Percentiles rank a stretch among this genome's conserved stretches.
Conservation (phyloP, 2,888 invertebrate species). For the Platynereis dumerilii region DNA sequence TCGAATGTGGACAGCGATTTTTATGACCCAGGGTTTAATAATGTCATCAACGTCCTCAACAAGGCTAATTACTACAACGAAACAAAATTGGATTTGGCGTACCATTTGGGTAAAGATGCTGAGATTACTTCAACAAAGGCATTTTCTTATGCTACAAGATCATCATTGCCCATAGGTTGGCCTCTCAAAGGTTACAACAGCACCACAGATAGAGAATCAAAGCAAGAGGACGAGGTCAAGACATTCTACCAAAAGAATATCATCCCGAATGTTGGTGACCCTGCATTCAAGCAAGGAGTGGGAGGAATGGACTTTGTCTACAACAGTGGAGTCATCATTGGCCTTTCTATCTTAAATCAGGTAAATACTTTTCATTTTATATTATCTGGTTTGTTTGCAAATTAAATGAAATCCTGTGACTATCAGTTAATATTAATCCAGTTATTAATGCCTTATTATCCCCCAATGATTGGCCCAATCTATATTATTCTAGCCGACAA, state of each 20-base stretch:
- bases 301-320: conserved; percentile 28
- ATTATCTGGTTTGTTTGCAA: conserved; percentile 18
- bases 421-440: too few relatives aligned
- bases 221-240: conserved; percentile 17
- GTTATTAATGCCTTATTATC: too few relatives aligned
- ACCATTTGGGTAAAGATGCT: conserved; percentile 25
- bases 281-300: conserved; percentile 17
- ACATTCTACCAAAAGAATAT: conserved; percentile 18
- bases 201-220: conserved; percentile 8
- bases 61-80: conserved; percentile 14
- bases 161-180: conserved; percentile 21
- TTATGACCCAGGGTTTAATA: conserved; percentile 23
- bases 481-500: too few relatives aligned
- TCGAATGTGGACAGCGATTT: conserved; percentile 14
- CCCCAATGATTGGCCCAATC: too few relatives aligned
- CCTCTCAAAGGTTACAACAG: conserved; percentile 31
- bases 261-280: conserved; percentile 14
- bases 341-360: conserved; percentile 12
- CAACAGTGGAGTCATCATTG: conserved; percentile 11
- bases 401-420: too few relatives aligned
- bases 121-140: conserved; percentile 16
- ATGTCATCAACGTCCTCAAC: conserved; percentile 22
- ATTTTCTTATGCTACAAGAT: conserved; percentile 16
- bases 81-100: conserved; percentile 21
- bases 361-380: too few relatives aligned